phyloP scores from a whole-genome alignment of 2,888 invertebrate genomes.

The Lucinisca nassula region DNA sequence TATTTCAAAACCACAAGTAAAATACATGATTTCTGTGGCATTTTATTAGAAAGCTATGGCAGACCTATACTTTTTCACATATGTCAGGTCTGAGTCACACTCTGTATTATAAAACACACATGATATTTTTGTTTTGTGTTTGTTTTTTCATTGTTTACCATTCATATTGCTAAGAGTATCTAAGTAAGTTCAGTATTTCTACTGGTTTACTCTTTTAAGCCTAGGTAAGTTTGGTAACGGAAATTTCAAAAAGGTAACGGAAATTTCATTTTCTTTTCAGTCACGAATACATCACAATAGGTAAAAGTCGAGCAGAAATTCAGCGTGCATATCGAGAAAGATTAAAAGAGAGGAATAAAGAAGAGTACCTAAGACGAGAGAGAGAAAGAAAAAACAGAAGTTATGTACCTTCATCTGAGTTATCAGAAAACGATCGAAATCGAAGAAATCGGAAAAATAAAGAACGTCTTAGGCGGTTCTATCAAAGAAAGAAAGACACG shows the following conservation, averaged over 20 bases:
- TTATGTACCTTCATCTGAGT: slow-evolving; percentile 9
- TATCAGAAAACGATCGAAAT: neutral
- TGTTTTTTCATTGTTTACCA: neutral
- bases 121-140: neutral
- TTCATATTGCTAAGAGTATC: neutral
- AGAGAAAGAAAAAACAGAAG: neutral
- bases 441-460: neutral
- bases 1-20: neutral
- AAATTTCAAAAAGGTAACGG: neutral
- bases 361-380: no score
- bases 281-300: slow-evolving; percentile 21
- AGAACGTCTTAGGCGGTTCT: neutral
- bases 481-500: no score
- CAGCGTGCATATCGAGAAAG: no score
- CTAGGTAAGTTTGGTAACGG: no score
- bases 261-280: neutral
- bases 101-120: no score
- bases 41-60: neutral
- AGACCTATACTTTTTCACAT: neutral
- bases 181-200: no score
- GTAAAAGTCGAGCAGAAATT: slow-evolving; percentile 51
- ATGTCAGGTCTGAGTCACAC: neutral
- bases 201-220: no score
- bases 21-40: neutral
- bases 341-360: slow-evolving; percentile 50